Evolutionary conservation across 2,797 vertebrate species (phyloP).

Genomic region (Amniataba percoides): DNA sequence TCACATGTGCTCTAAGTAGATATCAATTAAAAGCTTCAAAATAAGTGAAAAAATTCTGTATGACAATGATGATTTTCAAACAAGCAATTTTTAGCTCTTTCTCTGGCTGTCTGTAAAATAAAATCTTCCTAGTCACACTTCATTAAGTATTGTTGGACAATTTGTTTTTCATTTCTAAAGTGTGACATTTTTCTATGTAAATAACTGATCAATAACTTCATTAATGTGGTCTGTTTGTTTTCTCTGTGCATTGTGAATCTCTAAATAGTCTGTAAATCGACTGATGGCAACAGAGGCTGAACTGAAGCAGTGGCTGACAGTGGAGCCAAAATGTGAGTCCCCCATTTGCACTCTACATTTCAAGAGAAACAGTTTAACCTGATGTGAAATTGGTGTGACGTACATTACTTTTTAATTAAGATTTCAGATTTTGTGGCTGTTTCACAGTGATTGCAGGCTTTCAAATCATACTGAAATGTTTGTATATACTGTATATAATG

Average conservation of each 20-base stretch:
- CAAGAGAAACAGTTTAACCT: not conserved
- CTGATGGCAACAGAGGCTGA: constrained; percentile 81
- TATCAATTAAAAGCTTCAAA: not conserved
- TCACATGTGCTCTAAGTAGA: not conserved
- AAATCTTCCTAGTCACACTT: not conserved
- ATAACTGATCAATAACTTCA: not conserved
- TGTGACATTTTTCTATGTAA: not conserved
- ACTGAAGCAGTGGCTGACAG: constrained; percentile 78
- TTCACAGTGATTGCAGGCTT: not conserved
- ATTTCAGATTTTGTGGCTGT: constrained; percentile 10
- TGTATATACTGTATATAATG: not conserved
- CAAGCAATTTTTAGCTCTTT: not conserved
- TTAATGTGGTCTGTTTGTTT: not conserved
- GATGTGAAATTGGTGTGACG: not conserved
- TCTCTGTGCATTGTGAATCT: constrained; percentile 1
- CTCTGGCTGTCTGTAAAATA: not conserved
- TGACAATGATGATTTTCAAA: not conserved
- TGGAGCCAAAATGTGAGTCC: constrained; percentile 81
- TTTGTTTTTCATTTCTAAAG: not conserved
- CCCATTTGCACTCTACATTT: constrained; percentile 10
- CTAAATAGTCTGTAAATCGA: constrained; percentile 73
- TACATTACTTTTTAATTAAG: constrained; percentile 2
- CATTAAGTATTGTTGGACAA: not conserved
- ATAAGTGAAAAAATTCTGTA: not conserved
- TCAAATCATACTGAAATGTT: not conserved